These are phyloP conservation scores for Lethenteron camtschaticum DNA, from an alignment of 2,113 vertebrate genomes.

Conservation along the genomic window DNA sequence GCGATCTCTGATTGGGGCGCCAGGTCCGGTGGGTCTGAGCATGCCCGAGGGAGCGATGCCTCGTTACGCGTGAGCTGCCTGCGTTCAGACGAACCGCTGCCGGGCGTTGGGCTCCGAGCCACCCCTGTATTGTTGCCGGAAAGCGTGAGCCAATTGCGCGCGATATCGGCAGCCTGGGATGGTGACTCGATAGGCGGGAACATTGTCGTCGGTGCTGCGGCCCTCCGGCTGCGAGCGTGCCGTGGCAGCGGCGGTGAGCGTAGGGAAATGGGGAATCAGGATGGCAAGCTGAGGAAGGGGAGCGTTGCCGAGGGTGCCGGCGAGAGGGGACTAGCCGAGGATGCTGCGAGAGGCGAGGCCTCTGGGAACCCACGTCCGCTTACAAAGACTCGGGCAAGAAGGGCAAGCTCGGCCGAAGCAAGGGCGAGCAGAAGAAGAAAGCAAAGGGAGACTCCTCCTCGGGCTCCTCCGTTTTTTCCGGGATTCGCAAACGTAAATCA, in stretches of 20 bases:
- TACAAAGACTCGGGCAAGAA: background rate
- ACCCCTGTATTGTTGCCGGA: background rate
- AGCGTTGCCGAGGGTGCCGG: background rate
- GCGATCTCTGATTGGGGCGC: no score
- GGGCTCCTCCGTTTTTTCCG: background rate
- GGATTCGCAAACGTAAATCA: background rate
- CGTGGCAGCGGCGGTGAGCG: no score
- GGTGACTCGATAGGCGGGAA: background rate
- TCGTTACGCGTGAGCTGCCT: background rate
- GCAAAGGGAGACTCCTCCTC: background rate
- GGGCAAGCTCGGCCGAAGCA: background rate
- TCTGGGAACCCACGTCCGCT: background rate
- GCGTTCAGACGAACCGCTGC: background rate
- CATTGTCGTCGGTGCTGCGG: background rate
- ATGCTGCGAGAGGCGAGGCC: background rate
- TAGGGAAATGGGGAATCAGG: slow-evolving; percentile 1
- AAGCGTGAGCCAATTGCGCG: background rate
- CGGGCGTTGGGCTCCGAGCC: background rate
- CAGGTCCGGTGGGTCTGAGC: background rate
- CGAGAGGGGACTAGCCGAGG: background rate
- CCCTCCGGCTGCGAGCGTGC: background rate
- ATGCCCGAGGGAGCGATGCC: background rate
- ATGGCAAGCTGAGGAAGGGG: background rate
- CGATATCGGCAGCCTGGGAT: background rate
- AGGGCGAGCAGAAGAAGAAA: slow-evolving; percentile 3